Evolutionary conservation across 92 coral and sea anemone species (phyloP).

Genomic region (Siderastrea radians): DNA sequence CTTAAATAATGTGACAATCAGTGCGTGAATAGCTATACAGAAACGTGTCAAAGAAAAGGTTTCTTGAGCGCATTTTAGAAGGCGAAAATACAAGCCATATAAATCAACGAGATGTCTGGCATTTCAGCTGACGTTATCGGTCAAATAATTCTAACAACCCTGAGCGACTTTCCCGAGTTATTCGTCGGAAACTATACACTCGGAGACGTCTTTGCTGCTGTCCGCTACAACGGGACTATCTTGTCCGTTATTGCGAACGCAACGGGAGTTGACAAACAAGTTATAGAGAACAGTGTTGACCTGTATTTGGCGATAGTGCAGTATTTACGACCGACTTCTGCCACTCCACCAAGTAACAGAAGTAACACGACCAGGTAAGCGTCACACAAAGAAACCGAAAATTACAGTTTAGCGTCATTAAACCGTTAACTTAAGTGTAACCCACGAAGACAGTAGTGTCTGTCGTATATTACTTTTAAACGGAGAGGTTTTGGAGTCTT

Average conservation of each 20-base stretch:
- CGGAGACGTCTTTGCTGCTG: background rate
- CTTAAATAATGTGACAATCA: no score
- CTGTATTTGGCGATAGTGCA: constrained; percentile 10
- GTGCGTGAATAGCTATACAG: no score
- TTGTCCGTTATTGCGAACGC: constrained; percentile 7
- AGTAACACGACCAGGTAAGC: constrained; percentile 4
- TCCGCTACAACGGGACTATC: background rate
- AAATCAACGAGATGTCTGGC: constrained; percentile 5
- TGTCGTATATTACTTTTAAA: no score
- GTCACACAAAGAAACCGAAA: no score
- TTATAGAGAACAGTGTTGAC: background rate
- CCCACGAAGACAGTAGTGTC: no score
- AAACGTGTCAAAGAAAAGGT: no score
- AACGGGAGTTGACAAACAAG: background rate
- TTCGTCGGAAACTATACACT: constrained; percentile 26
- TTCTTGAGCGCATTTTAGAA: no score
- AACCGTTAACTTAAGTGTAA: no score
- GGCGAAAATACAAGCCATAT: no score
- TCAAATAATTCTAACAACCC: constrained; percentile 3
- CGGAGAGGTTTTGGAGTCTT: no score
- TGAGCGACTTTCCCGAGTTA: background rate
- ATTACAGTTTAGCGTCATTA: no score
- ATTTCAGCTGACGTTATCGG: constrained; percentile 18
- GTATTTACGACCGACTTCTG: background rate
- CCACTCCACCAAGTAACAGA: background rate